phyloP scores from a whole-genome alignment of 2,113 vertebrate species.

The Campylomormyrus numenius region DNA sequence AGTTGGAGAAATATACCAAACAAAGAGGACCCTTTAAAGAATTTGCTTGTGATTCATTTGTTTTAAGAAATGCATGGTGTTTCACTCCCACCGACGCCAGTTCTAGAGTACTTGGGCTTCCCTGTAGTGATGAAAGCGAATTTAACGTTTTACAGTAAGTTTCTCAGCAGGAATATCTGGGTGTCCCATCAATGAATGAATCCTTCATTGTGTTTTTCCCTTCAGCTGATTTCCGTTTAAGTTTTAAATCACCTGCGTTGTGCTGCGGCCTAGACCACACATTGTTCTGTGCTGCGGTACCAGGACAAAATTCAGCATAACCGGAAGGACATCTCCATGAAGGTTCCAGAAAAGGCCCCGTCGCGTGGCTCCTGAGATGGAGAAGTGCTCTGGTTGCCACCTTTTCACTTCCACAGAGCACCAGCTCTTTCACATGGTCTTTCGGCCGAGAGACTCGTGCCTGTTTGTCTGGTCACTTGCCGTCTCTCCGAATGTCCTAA shows the following conservation, averaged over 20 bases:
- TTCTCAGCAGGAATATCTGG: not conserved
- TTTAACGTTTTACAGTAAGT: not conserved
- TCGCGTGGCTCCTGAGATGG: not conserved
- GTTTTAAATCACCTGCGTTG: not conserved
- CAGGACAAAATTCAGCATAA: not conserved
- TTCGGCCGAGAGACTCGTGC: not conserved
- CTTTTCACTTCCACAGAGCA: constrained; percentile 9
- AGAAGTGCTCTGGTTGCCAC: not conserved
- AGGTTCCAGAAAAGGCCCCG: not conserved
- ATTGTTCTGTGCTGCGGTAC: not conserved
- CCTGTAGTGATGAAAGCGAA: not conserved
- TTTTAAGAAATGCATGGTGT: not conserved
- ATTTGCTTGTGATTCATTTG: not conserved
- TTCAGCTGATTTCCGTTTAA: not conserved
- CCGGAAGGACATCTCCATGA: not conserved
- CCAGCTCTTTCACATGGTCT: not conserved
- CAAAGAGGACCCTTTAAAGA: not conserved
- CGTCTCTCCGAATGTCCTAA: not conserved
- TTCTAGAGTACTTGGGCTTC: not conserved
- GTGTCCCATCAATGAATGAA: not conserved
- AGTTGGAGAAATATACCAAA: not conserved
- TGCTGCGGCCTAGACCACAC: not conserved
- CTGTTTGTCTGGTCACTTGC: not conserved
- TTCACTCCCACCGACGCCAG: not conserved
- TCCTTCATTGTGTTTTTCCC: not conserved